These are phyloP conservation scores for Echeneis naucrates DNA, from an alignment of 2,797 vertebrate genomes.

Conservation along the genomic window DNA sequence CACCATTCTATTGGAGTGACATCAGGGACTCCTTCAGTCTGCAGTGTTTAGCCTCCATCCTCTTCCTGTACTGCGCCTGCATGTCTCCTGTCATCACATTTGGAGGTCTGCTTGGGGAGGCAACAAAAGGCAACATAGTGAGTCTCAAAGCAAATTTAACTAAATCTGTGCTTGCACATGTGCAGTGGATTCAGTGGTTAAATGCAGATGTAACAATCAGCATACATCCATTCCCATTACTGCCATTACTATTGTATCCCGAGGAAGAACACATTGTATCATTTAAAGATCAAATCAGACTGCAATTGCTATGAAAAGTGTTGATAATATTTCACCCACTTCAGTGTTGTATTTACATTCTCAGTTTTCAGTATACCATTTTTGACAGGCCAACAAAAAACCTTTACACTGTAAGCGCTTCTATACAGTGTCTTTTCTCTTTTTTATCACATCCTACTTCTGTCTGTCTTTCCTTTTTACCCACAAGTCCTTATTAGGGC, in stretches of 20 bases:
- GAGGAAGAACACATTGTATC: background rate
- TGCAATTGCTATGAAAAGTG: constrained; percentile 12
- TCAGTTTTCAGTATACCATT: background rate
- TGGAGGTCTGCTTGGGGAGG: constrained; percentile 97
- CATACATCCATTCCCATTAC: background rate
- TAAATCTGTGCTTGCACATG: background rate
- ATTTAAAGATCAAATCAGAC: constrained; percentile 11
- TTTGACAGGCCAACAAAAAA: background rate
- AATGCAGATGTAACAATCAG: background rate
- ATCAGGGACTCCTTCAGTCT: constrained; percentile 94
- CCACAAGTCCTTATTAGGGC: constrained; percentile 48
- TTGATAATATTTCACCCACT: constrained; percentile 6
- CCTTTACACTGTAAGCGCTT: constrained; percentile 21
- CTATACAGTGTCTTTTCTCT: constrained; percentile 16
- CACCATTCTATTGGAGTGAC: constrained; percentile 97
- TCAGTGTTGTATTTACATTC: background rate
- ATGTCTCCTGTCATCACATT: constrained; percentile 99
- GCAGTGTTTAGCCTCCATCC: constrained; percentile 97
- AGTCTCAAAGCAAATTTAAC: constrained; percentile 77
- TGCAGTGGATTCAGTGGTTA: background rate
- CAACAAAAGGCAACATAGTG: constrained; percentile 96
- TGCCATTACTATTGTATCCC: background rate
- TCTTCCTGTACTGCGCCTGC: constrained; percentile 99
- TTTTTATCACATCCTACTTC: background rate
- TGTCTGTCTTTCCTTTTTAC: constrained; percentile 22